Conservation (phyloP, 2,888 invertebrate genomes). For the Caenorhabditis wallacei region DNA sequence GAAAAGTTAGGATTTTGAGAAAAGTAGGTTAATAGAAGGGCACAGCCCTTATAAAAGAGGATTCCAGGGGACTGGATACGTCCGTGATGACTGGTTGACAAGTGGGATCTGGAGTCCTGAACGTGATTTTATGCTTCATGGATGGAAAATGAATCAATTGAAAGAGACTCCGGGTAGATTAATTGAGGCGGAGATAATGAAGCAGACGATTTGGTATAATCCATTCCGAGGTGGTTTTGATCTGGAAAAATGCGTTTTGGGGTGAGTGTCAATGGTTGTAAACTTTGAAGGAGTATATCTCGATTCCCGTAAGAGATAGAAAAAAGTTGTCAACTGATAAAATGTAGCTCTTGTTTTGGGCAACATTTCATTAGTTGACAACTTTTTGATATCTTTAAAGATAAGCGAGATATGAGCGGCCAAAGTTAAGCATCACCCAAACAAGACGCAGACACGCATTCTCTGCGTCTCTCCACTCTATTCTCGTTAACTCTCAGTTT, state of each 20-base stretch:
- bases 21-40: slow-evolving; percentile 35
- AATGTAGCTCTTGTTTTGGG: too few species aligned
- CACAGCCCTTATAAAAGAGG: not conserved
- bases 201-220: slow-evolving; percentile 25
- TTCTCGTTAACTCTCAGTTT: too few species aligned
- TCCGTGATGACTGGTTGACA: slow-evolving; percentile 73
- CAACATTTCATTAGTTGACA: too few species aligned
- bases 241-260: slow-evolving; percentile 20
- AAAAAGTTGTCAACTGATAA: too few species aligned
- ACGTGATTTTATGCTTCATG: slow-evolving; percentile 73
- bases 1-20: slow-evolving; percentile 55
- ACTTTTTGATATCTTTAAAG: too few species aligned
- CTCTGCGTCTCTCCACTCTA: too few species aligned
- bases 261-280: slow-evolving; percentile 26
- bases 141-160: slow-evolving; percentile 61
- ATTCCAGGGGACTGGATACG: slow-evolving; percentile 62
- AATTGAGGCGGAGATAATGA: not conserved
- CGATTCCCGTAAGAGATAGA: too few species aligned
- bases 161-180: not conserved
- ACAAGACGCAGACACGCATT: too few species aligned
- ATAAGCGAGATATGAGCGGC: too few species aligned
- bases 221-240: slow-evolving; percentile 21
- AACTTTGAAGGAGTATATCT: too few species aligned
- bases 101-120: slow-evolving; percentile 64
- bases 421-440: too few species aligned